Percentiles rank a stretch among this genome's conserved stretches.
phyloP scores from a whole-genome alignment of 1,140 invertebrate species.

The Wiebesia pumilae region DNA sequence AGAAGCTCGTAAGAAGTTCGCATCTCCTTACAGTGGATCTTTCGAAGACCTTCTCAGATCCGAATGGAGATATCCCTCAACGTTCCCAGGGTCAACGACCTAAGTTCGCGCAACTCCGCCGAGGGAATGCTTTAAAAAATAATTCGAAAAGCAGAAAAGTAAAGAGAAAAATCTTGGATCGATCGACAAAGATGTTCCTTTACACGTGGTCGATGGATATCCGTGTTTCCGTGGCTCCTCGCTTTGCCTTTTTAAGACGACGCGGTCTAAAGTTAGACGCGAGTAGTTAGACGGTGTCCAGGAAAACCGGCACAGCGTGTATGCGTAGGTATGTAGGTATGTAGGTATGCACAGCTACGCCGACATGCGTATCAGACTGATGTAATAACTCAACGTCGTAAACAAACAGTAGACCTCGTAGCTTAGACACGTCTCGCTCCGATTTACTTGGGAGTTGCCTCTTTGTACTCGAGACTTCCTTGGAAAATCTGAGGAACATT shows the following conservation, averaged over 20 bases:
- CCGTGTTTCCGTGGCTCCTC: conserved; percentile 13
- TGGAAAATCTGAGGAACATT: background rate
- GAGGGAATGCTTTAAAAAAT: no score
- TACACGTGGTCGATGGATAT: conserved; percentile 34
- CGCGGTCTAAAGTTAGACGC: conserved; percentile 47
- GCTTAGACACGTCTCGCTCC: background rate
- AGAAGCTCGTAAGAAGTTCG: background rate
- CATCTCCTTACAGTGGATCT: background rate
- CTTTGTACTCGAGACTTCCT: background rate
- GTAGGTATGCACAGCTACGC: background rate
- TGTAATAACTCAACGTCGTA: conserved; percentile 20
- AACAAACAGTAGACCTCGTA: conserved; percentile 15
- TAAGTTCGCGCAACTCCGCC: background rate
- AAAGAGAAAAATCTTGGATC: background rate
- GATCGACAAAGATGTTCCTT: background rate
- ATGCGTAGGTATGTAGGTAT: background rate
- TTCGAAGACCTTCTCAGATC: conserved; percentile 4
- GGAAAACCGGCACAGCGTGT: conserved; percentile 32
- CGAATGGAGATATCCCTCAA: background rate
- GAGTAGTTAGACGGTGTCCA: background rate
- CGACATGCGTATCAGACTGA: background rate
- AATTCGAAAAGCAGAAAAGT: background rate
- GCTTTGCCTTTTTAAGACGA: conserved; percentile 40
- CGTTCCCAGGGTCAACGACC: background rate
- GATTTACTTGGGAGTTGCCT: conserved; percentile 12